A percentile compares a stretch with the other conserved stretches of the same genome.
Conservation (phyloP, 53 echinoderm and acorn worm species). For the Crossaster papposus region DNA sequence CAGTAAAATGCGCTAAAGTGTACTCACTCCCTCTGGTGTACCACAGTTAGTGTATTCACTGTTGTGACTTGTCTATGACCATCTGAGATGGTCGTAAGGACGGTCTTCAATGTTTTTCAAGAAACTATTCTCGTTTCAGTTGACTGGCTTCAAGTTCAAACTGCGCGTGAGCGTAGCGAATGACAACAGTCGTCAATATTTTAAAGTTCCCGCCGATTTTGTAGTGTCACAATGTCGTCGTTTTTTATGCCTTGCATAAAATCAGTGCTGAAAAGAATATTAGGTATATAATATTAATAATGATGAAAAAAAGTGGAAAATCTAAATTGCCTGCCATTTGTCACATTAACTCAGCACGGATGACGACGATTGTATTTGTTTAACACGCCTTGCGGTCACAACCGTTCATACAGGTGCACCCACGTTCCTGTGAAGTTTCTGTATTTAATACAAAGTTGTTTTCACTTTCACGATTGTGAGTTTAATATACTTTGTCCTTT, state of each 20-base stretch:
- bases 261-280: neutral
- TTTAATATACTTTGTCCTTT: no score
- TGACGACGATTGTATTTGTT: neutral
- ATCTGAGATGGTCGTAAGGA: neutral
- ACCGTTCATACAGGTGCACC: no score
- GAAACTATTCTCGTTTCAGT: neutral
- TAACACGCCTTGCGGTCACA: no score
- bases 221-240: neutral
- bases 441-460: no score
- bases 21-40: neutral
- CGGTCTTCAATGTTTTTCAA: no score
- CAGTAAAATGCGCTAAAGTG: neutral
- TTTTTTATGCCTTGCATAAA: neutral
- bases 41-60: neutral
- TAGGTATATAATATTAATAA: no score
- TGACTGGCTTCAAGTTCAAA: neutral
- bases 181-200: neutral
- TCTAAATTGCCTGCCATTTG: neutral
- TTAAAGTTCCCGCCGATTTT: neutral
- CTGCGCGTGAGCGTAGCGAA: neutral
- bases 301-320: neutral
- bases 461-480: no score
- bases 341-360: neutral
- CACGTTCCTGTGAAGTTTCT: no score
- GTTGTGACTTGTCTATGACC: neutral